Evolutionary conservation across 2,797 vertebrate species (phyloP).

Genomic region (Tolypeutes matacus): DNA sequence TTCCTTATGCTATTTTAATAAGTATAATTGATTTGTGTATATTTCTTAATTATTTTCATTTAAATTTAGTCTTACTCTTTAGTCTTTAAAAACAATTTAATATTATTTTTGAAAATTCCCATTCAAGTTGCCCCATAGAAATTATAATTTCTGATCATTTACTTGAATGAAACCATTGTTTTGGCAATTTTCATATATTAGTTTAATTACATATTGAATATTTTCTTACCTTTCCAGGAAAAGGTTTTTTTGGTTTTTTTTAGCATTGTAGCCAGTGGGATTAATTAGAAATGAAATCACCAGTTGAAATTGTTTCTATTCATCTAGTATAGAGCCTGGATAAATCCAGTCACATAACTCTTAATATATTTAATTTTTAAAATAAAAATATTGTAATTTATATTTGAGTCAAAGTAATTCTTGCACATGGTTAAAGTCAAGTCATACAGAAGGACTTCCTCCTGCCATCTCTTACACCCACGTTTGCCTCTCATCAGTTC

Average conservation of each 20-base stretch:
- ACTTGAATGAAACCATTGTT: not conserved
- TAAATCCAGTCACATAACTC: not conserved
- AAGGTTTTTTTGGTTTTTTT: not conserved
- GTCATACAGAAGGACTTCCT: not conserved
- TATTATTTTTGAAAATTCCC: not conserved
- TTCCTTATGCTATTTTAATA: not conserved
- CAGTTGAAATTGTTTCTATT: not conserved
- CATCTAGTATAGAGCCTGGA: not conserved
- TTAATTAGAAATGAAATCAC: not conserved
- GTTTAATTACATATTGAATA: not conserved
- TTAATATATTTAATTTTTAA: not conserved
- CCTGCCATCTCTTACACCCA: rapidly evolving
- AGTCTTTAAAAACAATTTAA: not conserved
- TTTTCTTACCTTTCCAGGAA: slow-evolving; percentile 40
- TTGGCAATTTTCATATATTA: not conserved
- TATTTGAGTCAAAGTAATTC: not conserved
- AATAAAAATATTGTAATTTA: not conserved
- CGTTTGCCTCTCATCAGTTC: not conserved
- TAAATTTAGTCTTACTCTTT: not conserved
- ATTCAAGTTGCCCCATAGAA: not conserved
- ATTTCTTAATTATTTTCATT: not conserved
- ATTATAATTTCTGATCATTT: not conserved
- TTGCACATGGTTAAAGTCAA: not conserved
- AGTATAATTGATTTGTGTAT: not conserved
- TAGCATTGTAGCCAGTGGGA: not conserved